Conservation (phyloP, 2,888 invertebrate genomes). For the Cetonia aurata region DNA sequence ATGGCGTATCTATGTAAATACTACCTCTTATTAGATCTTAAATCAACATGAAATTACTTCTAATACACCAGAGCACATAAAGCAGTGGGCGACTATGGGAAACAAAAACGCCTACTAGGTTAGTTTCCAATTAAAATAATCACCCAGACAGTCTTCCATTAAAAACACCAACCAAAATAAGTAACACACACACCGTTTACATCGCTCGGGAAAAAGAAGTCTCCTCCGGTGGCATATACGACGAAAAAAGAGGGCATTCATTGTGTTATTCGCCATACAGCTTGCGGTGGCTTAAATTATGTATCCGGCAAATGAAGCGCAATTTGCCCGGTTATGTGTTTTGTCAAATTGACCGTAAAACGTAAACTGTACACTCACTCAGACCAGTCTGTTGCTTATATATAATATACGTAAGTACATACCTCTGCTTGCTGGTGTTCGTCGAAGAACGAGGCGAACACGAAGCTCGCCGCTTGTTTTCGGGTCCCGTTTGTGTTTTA, state of each 20-base stretch:
- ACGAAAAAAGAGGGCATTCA: too few relatives aligned
- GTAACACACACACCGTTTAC: too few relatives aligned
- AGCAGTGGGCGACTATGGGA: background rate
- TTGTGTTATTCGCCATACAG: too few relatives aligned
- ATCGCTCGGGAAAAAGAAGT: too few relatives aligned
- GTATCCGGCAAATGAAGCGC: constrained; percentile 18
- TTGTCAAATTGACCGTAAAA: constrained; percentile 25
- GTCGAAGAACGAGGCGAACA: constrained; percentile 7
- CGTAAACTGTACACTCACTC: constrained; percentile 16
- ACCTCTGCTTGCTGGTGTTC: too few relatives aligned
- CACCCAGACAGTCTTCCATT: too few relatives aligned
- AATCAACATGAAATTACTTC: constrained; percentile 11
- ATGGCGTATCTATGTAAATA: too few relatives aligned
- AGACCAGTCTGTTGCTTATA: too few relatives aligned
- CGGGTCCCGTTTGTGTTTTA: constrained; percentile 17
- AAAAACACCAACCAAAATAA: too few relatives aligned
- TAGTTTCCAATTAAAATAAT: constrained; percentile 30
- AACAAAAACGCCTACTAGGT: background rate
- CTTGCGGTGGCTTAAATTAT: background rate
- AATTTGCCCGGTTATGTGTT: constrained; percentile 19
- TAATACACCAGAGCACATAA: background rate
- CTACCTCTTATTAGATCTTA: background rate
- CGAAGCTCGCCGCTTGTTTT: constrained; percentile 17
- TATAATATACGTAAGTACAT: too few relatives aligned
- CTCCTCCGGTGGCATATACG: too few relatives aligned